A percentile compares a stretch with the other conserved stretches of the same genome.
Evolutionary conservation across 1,140 invertebrate genomes (phyloP).

Genomic region (Scaptomyza hsui): DNA sequence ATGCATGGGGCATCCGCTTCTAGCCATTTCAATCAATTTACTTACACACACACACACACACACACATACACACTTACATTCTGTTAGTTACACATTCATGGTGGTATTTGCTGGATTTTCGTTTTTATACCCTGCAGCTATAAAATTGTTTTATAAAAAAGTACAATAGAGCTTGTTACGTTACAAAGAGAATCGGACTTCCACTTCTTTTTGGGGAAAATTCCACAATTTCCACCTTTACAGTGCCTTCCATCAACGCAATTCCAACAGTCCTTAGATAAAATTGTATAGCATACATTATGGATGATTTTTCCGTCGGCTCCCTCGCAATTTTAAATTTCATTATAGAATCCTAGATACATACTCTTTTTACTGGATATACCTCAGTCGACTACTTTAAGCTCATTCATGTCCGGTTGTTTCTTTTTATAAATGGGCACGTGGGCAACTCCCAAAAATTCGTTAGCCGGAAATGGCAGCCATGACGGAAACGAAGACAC

Average conservation of each 20-base stretch:
- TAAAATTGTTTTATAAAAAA: neutral
- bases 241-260: too few species aligned
- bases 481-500: constrained; percentile 77
- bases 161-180: neutral
- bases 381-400: neutral
- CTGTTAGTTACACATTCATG: constrained; percentile 36
- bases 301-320: too few species aligned
- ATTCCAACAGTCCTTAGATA: too few species aligned
- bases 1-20: constrained; percentile 51
- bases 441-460: constrained; percentile 57
- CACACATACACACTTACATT: constrained; percentile 15
- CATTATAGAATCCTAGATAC: too few species aligned
- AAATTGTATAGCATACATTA: too few species aligned
- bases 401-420: neutral
- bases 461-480: constrained; percentile 73
- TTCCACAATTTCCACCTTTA: too few species aligned
- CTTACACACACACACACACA: constrained; percentile 36
- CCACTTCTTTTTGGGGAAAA: too few species aligned
- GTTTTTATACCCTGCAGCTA: neutral
- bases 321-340: too few species aligned
- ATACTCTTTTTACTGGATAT: neutral
- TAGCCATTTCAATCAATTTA: constrained; percentile 76
- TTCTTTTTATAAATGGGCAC: constrained; percentile 50
- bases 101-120: constrained; percentile 21
- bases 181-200: too few species aligned